phyloP scores from a whole-genome alignment of 2,888 invertebrate species.

The Oasisia sp. region DNA sequence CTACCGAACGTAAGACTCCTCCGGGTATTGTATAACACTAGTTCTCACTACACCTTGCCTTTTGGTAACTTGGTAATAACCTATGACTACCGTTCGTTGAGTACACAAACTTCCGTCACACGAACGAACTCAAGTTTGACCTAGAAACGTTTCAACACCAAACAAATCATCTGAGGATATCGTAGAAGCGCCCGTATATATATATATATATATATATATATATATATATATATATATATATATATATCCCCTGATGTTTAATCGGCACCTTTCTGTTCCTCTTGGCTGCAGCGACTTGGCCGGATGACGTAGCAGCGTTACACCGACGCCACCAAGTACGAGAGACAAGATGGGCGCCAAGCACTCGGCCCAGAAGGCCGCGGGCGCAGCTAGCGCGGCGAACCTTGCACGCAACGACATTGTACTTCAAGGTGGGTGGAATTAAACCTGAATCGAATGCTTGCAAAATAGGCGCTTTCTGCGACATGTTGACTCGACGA shows the following conservation, averaged over 20 bases:
- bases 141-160: too few relatives aligned
- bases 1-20: too few relatives aligned
- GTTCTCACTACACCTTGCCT: too few relatives aligned
- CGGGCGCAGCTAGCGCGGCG: neutral
- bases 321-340: neutral
- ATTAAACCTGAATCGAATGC: neutral
- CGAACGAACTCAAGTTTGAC: too few relatives aligned
- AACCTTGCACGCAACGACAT: neutral
- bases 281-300: neutral
- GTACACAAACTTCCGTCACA: too few relatives aligned
- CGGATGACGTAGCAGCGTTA: neutral
- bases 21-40: too few relatives aligned
- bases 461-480: neutral
- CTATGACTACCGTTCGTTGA: too few relatives aligned
- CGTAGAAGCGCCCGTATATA: too few relatives aligned
- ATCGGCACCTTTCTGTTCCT: neutral
- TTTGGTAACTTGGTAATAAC: too few relatives aligned
- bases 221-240: too few relatives aligned
- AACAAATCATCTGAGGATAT: too few relatives aligned
- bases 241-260: neutral
- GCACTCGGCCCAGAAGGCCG: neutral
- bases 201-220: too few relatives aligned
- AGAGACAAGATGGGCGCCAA: neutral
- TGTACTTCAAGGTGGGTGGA: constrained; percentile 5
- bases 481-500: neutral